Percentiles rank a stretch among this genome's conserved stretches.
phyloP scores from a whole-genome alignment of 2,797 vertebrate species.

The Sebastes umbrosus region DNA sequence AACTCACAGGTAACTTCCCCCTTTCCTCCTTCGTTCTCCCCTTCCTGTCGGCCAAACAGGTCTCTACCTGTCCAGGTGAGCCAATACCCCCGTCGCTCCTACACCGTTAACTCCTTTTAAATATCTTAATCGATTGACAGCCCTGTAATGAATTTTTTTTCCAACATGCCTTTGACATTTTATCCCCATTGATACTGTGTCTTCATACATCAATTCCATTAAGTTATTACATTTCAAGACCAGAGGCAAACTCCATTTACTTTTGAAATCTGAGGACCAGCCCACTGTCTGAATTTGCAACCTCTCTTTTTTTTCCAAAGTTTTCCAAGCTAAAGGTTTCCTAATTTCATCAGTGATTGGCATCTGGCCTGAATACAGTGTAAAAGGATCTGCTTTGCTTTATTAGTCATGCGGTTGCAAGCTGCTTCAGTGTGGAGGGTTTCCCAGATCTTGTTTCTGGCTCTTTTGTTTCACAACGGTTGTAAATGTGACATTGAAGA shows the following conservation, averaged over 20 bases:
- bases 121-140: no score
- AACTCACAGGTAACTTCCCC: slow-evolving; percentile 45
- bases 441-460: slow-evolving; percentile 29
- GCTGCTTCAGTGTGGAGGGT: not conserved
- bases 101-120: not conserved
- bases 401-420: slow-evolving; percentile 22
- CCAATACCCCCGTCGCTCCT: not conserved
- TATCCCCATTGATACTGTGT: not conserved
- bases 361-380: slow-evolving; percentile 34
- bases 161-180: not conserved
- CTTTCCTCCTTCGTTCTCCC: slow-evolving; percentile 19
- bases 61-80: slow-evolving; percentile 62
- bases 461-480: slow-evolving; percentile 10
- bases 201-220: slow-evolving; percentile 8
- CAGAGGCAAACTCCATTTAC: slow-evolving; percentile 7
- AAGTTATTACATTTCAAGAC: slow-evolving; percentile 35
- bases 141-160: no score
- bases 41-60: slow-evolving; percentile 59
- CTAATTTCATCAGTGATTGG: slow-evolving; percentile 33
- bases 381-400: slow-evolving; percentile 44
- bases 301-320: not conserved
- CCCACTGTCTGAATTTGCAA: slow-evolving; percentile 10
- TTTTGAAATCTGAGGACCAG: slow-evolving; percentile 33
- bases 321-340: slow-evolving; percentile 11
- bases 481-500: slow-evolving; percentile 30